Base-by-base conservation (phyloP, 2,888 invertebrate species). In the Polylopha cassiicola region DNA sequence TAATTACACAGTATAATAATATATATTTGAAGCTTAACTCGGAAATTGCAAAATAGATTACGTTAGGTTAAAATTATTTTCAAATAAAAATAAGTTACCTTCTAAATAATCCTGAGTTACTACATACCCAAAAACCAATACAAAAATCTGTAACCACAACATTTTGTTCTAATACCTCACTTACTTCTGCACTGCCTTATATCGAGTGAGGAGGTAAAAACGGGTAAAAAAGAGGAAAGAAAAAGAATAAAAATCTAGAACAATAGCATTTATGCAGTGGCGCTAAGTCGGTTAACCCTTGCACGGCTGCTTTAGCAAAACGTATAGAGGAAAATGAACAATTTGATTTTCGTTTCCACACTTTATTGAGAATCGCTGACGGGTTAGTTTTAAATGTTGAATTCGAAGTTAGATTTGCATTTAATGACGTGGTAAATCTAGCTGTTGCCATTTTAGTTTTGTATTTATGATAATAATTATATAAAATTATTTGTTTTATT, bases 251-350 rank as follows among this genome's bases (percentile, higher is more conserved):
- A 59, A 58, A 48, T 50, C 43, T 37, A 46, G 53, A 61, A 73
- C 73, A 70, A 72, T 66, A 47, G 57, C 68, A 62, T 72, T 68
- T 70, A 68, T 66, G 58, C 58, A 51, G 54, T 57, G 58, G 58
- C 50, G 48, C 49, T 52, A 53, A 60, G 55, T 54, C 50, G 56
- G 48, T 66, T 67, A 75, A 73, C 66, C 56, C 61, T 51, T 1
- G n/a, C 26, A 13, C 11, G 4, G 7, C 6, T 11, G 11, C 22
- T 18, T 11, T 29, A 29, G 15, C 4, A 6, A 14, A 30, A 7
- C 9, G 10, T 17, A 1, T 8, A n/a, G 4, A 8, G 11, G 18
- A 2, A 7, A 13, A 11, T 3, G 24, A 13, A 8, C 3, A 15
- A 15, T 11, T 26, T 14, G 3, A 26, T n/a, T n/a, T n/a, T n/a